phyloP scores from a whole-genome alignment of 2,113 vertebrate genomes.

The Nyctereutes procyonoides region DNA sequence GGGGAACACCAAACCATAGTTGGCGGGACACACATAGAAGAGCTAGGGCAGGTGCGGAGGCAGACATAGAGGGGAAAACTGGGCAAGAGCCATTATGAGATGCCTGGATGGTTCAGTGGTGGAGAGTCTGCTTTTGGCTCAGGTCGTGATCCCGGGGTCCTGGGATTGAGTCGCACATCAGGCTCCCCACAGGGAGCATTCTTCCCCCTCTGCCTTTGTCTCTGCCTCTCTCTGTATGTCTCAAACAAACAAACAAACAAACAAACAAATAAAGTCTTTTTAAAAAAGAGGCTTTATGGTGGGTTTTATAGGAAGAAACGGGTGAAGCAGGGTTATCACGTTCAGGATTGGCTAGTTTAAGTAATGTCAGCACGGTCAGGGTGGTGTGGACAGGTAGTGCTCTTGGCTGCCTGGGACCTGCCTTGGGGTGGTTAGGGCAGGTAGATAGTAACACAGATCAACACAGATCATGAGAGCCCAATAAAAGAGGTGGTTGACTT shows the following conservation, averaged over 20 bases:
- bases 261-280: no score
- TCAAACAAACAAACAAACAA: no score
- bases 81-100: neutral
- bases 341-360: no score
- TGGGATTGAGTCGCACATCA: no score
- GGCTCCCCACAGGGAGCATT: no score
- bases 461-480: neutral
- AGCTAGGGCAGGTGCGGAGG: neutral
- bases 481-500: neutral
- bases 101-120: no score
- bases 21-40: neutral
- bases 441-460: neutral
- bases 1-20: rapidly evolving
- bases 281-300: no score
- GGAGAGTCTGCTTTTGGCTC: no score
- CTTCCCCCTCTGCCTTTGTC: no score
- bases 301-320: neutral
- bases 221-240: no score
- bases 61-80: neutral
- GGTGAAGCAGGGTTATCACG: neutral
- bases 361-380: neutral
- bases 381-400: neutral
- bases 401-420: neutral
- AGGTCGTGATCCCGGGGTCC: no score
- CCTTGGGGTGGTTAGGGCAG: neutral